Evolutionary conservation across 2,797 vertebrate species (phyloP).

Genomic region (Alcedo quadribrachys): DNA sequence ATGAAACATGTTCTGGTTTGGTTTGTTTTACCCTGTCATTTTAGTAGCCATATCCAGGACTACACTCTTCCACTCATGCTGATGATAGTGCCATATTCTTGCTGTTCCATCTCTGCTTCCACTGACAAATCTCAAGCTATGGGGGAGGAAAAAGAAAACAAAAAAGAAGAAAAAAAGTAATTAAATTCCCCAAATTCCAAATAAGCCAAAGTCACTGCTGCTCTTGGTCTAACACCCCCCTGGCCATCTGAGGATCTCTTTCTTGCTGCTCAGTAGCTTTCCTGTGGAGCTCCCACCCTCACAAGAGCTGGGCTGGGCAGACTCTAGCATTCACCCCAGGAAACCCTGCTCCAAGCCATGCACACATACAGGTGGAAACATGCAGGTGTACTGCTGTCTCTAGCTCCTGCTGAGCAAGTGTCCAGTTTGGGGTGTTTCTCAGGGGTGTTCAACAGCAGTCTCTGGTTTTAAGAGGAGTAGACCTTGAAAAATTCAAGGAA

Average conservation of each 20-base stretch:
- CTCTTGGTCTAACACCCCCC: background rate
- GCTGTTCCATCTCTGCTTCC: slow-evolving; percentile 98
- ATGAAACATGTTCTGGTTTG: background rate
- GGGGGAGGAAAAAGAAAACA: background rate
- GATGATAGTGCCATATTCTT: slow-evolving; percentile 94
- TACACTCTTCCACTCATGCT: slow-evolving; percentile 94
- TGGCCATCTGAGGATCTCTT: background rate
- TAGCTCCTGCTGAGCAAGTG: background rate
- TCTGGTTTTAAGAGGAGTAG: background rate
- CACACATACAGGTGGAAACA: background rate
- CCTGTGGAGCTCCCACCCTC: background rate
- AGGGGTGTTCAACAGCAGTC: background rate
- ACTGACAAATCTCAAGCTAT: slow-evolving; percentile 92
- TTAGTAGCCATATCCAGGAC: slow-evolving; percentile 92
- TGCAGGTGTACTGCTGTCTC: background rate
- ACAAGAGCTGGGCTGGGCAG: background rate
- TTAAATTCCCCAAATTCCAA: background rate
- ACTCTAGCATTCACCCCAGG: background rate
- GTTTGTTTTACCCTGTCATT: slow-evolving; percentile 88
- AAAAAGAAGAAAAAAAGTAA: background rate
- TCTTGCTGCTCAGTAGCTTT: background rate
- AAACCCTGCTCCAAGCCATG: background rate
- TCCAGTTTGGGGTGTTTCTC: background rate
- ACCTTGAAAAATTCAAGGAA: background rate
- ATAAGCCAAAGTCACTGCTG: background rate